Conservation (phyloP, 2,113 vertebrate genomes). For the Merops nubicus region DNA sequence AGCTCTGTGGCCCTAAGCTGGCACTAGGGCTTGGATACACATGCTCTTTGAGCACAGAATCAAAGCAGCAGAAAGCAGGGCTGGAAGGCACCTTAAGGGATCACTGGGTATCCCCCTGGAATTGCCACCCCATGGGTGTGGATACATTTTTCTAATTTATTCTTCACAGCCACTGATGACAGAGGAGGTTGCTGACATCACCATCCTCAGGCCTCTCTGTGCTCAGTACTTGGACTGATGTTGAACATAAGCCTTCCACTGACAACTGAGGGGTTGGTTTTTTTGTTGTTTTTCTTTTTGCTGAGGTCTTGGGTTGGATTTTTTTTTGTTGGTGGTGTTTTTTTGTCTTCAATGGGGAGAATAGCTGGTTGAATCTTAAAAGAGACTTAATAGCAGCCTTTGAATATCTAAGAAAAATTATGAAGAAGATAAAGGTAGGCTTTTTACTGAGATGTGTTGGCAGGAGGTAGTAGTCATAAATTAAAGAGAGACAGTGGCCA, state of each 20-base stretch:
- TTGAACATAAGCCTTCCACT: background rate
- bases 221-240: background rate
- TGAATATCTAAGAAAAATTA: background rate
- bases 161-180: background rate
- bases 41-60: background rate
- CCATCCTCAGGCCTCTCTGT: background rate
- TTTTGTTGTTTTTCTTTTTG: background rate
- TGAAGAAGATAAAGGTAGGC: background rate
- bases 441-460: background rate
- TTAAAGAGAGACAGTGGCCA: too few relatives aligned
- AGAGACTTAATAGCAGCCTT: background rate
- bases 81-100: background rate
- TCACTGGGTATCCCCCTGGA: background rate
- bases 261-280: fast-evolving
- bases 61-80: background rate
- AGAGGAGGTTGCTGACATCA: background rate
- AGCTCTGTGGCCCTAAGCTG: background rate
- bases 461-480: background rate
- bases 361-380: background rate
- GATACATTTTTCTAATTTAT: background rate
- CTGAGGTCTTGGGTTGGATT: background rate
- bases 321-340: background rate
- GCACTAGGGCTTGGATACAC: background rate
- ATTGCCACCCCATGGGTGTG: background rate
- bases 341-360: background rate